Conservation (phyloP, 2,113 vertebrate genomes). For the Butorides virescens region DNA sequence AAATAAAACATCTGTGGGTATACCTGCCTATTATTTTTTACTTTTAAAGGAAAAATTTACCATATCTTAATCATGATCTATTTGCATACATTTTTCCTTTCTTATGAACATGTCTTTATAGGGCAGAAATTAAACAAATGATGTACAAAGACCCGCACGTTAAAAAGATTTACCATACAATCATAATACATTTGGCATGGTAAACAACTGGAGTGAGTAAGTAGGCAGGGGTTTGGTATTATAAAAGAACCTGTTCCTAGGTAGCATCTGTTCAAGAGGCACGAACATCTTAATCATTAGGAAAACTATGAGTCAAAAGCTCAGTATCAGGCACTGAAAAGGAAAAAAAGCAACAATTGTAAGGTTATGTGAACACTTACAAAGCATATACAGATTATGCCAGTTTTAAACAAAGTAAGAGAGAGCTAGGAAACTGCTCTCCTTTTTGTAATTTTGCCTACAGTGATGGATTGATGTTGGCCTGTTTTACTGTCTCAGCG, state of each 20-base stretch:
- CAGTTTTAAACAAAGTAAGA: not conserved
- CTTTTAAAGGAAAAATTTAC: not conserved
- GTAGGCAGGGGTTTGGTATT: not conserved
- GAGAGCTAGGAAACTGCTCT: not conserved
- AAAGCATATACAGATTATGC: not conserved
- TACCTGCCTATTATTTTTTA: not conserved
- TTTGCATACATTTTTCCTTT: not conserved
- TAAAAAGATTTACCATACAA: not conserved
- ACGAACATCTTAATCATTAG: not conserved
- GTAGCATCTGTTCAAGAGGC: not conserved
- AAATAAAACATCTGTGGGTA: not conserved
- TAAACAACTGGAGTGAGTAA: not conserved
- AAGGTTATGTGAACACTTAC: not conserved
- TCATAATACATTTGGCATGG: not conserved
- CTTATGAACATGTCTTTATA: not conserved
- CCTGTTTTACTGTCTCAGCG: not conserved
- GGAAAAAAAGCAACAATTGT: not conserved
- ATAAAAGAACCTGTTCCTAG: not conserved
- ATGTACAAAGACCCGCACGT: not conserved
- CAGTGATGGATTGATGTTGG: not conserved
- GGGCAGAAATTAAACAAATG: not conserved
- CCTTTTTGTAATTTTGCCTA: not conserved
- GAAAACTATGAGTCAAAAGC: not conserved
- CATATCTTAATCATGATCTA: not conserved
- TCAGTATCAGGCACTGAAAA: not conserved